Base-by-base conservation (phyloP, 2,888 invertebrate species). In the Drosophila testacea region DNA sequence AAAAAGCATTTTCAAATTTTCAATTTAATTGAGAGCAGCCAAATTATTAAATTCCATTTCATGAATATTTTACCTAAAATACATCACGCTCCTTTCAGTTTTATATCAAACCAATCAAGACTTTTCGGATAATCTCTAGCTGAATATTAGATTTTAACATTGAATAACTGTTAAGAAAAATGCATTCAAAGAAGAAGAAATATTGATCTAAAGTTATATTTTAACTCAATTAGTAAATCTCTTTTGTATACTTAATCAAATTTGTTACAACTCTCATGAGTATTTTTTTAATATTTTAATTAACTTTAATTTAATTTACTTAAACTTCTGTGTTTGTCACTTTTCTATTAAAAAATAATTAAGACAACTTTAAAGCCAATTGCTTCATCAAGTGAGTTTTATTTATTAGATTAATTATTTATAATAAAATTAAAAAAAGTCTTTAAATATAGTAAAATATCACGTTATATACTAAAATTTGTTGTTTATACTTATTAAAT, bases 1-100 rank as follows among this genome's bases (percentile, higher is more conserved):
- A 52, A 56, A 68, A 62, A 56, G 39, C 57, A 46, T 61, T 77
- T 68, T 27, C 11, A 54, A 60, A 63, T 68, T 64, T 70, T 39
- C 28, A 59, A 73, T 73, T 77, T 70, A 63, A 73, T 69, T 77
- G 69, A 67, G 66, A 73, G 55, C 56, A 56, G 42, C 4, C 32
- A 48, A 75, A 70, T 59, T 57, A 38, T 22, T 28, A 11, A 5
- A 34, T 36, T 5, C 6, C 36, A n/a, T 32, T 7, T 16, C 7
- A 50, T 36, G 34, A 16, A 47, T 41, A 7, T 13, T 48, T 27
- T 5, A 28, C 2, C 36, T 22, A 5, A 2, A 42, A 28, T 1
- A n/a, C 13, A 10, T 30, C 4, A 5, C 4, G 1, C 30, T 30
- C 30, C 4, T 7, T 32, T 7, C 32, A 32, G 10, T 28, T 6